Evolutionary conservation across 1,140 invertebrate genomes (phyloP), one percentile per base, ranked within the genome.

Genomic region (Linepithema humile): DNA sequence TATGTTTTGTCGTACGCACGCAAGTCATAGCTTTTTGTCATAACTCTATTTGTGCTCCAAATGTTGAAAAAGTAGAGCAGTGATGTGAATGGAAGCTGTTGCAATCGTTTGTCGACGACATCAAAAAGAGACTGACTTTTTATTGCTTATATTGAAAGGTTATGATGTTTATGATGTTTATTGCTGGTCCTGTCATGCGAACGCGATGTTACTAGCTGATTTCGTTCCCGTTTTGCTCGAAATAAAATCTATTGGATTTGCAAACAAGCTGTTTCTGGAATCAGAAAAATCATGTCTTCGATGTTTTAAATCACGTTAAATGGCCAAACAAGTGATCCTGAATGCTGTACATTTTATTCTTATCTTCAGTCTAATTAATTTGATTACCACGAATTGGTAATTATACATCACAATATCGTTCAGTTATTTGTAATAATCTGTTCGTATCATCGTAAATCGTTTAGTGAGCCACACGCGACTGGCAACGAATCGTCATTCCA

Each of bases 171-270:
- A n/a, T n/a, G n/a, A n/a, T 69, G 67, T 78, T n/a, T 77, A 80
- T 85, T 64, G 82, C 85, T 74, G 67, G 82, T 74, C 74, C 57
- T 20, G 53, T 74, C 82, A 80, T 87, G 85, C 85, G 75, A 80
- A 88, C 67, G 60, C 82, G 86, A 87, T 87, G 69, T 70, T 67
- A 84, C 82, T 82, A 60, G 53, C 60, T 80, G 82, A 87, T 88
- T 84, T 80, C 85, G 77, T 60, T 45, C 64, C 45, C 55, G 82
- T 84, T 88, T 87, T 45, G 65, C 57, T 87, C 32, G 60, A 80
- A 87, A 87, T 80, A 72, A 80, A 87, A 87, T 84, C 59, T 67
- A 26, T 60, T 29, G 64, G 38, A 55, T 55, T 40, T 45, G 26
- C 20, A 35, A 48, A 7, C 10, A 29, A 20, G 26, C 23, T 35